phyloP scores from a whole-genome alignment of 1,140 invertebrate genomes.

The Drosophila kanapiae region DNA sequence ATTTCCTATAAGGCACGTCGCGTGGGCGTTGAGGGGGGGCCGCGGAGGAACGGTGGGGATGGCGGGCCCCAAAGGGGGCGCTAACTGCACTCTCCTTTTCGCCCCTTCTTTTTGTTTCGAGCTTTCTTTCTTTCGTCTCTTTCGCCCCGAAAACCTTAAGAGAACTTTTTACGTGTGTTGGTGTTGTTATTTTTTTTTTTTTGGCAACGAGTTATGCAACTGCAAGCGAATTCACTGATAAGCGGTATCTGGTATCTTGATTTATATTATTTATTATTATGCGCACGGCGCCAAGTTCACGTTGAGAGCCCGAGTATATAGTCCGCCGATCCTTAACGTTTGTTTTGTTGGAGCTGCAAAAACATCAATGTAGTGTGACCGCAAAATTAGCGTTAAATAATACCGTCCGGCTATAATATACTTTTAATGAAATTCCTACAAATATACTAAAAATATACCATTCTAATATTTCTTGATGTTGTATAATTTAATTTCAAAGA shows the following conservation, averaged over 20 bases:
- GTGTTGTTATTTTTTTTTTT: slow-evolving; percentile 34
- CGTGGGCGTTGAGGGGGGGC: slow-evolving; percentile 11
- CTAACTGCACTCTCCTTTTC: slow-evolving; percentile 24
- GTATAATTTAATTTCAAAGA: no score
- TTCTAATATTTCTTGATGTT: no score
- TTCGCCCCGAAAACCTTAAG: slow-evolving; percentile 7
- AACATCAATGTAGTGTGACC: no score
- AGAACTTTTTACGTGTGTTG: slow-evolving; percentile 31
- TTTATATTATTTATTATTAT: neutral
- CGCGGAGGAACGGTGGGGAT: slow-evolving; percentile 2
- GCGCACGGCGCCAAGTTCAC: slow-evolving; percentile 19
- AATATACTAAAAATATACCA: no score
- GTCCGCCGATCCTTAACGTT: slow-evolving; percentile 16
- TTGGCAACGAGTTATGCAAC: slow-evolving; percentile 58
- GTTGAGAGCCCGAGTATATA: neutral
- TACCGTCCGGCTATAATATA: no score
- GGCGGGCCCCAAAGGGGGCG: slow-evolving; percentile 36
- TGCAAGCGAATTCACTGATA: slow-evolving; percentile 35
- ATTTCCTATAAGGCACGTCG: slow-evolving; percentile 44
- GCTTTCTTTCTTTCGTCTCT: slow-evolving; percentile 2
- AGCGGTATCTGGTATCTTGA: slow-evolving; percentile 15
- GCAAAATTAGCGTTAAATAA: no score
- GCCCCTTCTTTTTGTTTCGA: slow-evolving; percentile 10
- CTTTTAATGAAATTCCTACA: no score
- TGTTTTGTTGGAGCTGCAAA: slow-evolving; percentile 2